Base-by-base conservation (phyloP, 2,113 vertebrate genomes). In the Geococcyx californianus region DNA sequence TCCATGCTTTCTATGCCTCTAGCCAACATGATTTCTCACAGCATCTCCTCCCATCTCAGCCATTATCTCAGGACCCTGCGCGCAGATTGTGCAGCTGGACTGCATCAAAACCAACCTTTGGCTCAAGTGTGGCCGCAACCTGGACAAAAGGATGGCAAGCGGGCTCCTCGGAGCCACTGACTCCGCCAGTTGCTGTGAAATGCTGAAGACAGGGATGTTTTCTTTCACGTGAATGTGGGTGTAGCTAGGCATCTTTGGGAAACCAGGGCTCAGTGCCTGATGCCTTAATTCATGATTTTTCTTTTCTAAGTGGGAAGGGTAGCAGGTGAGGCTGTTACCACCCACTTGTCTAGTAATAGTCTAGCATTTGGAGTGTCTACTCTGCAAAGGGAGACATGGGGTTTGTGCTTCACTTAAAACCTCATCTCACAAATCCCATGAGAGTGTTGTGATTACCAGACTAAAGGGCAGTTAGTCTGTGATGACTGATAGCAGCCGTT, bases 121-220 rank as follows among this genome's bases (percentile, higher is more conserved):
- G 49, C 62, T 82, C 58, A 36, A 1, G 1, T 1, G 0, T 0
- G 6, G 34, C 49, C 7, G 1, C 44, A 55, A 0, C 34, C 20
- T 47, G 38, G 44, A 10, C 15, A 76, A 23, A 21, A 47, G 9
- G 13, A n/a, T 18, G 38, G 26, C 26, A 42, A 42, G 45, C 0
- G 8, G 34, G 47, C 21, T 72, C 45, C 49, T 68, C 2, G 0
- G 40, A 66, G 68, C n/a, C n/a, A n/a, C n/a, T 3, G 1, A 34
- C 23, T 51, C 36, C 1, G 49, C 67, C 36, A 10, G 36, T 54
- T 54, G 82, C 85, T 69, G 20, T 33, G 67, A 77, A 83, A 51
- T 54, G 51, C 63, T 51, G 33, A 70, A 84, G 51, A 45, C 15
- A 29, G 9, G 23, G 59, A 69, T 59, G 47, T 49, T 54, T 73